A percentile compares a stretch with the other conserved stretches of the same genome.
Conservation (phyloP, 2,888 invertebrate species). For the Philhelius pedissequus region DNA sequence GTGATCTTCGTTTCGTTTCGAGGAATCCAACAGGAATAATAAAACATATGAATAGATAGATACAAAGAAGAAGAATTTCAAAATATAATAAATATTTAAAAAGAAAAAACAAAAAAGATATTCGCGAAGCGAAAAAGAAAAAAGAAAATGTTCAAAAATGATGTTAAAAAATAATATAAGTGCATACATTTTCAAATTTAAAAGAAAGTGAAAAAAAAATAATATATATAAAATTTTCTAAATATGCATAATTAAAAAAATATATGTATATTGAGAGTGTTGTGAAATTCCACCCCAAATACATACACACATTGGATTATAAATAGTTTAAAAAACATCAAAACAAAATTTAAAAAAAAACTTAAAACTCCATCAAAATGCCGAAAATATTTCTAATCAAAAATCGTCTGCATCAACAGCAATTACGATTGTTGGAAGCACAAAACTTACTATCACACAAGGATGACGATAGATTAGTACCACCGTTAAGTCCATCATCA, state of each 20-base stretch:
- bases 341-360: conserved; percentile 44
- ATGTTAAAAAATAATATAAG: conserved; percentile 59
- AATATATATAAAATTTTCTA: conserved; percentile 29
- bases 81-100: conserved; percentile 34
- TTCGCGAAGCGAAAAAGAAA: conserved; percentile 3
- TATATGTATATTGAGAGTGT: conserved; percentile 59
- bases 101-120: conserved; percentile 1
- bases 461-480: conserved; percentile 82
- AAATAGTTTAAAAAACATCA: not conserved
- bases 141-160: conserved; percentile 51
- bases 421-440: conserved; percentile 89
- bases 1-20: conserved; percentile 52
- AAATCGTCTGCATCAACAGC: conserved; percentile 94
- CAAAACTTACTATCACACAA: conserved; percentile 89
- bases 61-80: conserved; percentile 39
- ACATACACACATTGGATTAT: conserved; percentile 75
- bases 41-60: not conserved
- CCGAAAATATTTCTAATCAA: conserved; percentile 96
- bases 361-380: conserved; percentile 80
- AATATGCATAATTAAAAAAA: conserved; percentile 30
- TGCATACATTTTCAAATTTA: conserved; percentile 58
- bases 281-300: conserved; percentile 64
- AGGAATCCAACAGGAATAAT: conserved; percentile 50
- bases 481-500: conserved; percentile 82
- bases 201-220: conserved; percentile 56